These are phyloP conservation scores for Saccostrea glomerata DNA, from an alignment of 1,140 invertebrate genomes.

Conservation along the genomic window DNA sequence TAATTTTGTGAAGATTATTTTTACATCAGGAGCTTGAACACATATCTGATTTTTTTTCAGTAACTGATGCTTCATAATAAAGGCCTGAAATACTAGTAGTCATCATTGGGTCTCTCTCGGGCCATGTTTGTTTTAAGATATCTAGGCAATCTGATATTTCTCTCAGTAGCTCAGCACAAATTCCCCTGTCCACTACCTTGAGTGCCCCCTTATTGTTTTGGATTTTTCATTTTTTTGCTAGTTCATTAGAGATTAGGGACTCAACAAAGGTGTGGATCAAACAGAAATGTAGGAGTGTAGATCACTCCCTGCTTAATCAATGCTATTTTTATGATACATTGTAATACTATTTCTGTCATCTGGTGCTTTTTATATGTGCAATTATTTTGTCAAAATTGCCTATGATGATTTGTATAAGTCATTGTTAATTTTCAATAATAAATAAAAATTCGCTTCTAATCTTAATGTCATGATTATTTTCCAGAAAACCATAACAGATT, in stretches of 20 bases:
- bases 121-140: neutral
- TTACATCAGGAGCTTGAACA: too few relatives aligned
- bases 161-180: neutral
- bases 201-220: neutral
- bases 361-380: conserved; percentile 27
- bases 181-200: neutral
- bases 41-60: too few relatives aligned
- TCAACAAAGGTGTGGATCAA: conserved; percentile 25
- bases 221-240: conserved; percentile 3
- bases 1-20: too few relatives aligned
- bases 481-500: neutral
- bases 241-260: conserved; percentile 31
- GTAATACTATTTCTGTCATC: conserved; percentile 19
- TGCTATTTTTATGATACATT: conserved; percentile 9
- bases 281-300: neutral
- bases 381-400: conserved; percentile 17
- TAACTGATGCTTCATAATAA: neutral
- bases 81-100: neutral
- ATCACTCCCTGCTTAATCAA: neutral
- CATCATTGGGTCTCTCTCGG: neutral
- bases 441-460: neutral
- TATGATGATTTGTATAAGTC: conserved; percentile 21
- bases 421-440: conserved; percentile 35
- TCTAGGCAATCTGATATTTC: neutral
- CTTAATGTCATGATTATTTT: neutral